Percentiles rank a stretch among this genome's conserved stretches.
phyloP scores from a whole-genome alignment of 2,888 invertebrate genomes.

The Acanthosoma haemorrhoidale region DNA sequence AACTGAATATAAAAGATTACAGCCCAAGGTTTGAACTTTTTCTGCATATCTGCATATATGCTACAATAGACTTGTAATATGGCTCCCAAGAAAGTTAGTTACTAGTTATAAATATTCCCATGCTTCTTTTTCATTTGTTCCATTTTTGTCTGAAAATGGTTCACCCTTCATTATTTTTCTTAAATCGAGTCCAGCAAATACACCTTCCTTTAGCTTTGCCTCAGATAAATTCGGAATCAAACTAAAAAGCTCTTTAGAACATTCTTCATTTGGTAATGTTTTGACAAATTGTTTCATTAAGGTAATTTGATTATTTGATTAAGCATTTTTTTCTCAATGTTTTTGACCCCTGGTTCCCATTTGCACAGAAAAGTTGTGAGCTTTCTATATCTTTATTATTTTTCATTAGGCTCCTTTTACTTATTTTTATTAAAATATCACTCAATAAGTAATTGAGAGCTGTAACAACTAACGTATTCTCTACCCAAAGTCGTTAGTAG shows the following conservation, averaged over 20 bases:
- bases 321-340: no score
- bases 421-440: no score
- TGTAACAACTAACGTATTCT: no score
- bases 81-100: neutral
- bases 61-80: neutral
- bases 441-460: no score
- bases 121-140: neutral
- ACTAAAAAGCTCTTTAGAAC: constrained; percentile 38
- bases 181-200: constrained; percentile 40
- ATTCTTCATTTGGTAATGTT: constrained; percentile 24
- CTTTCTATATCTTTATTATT: no score
- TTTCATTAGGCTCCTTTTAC: no score
- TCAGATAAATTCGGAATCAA: constrained; percentile 35
- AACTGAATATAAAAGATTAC: no score
- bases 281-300: neutral
- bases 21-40: no score
- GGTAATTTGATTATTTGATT: no score
- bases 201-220: constrained; percentile 40
- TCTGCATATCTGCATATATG: neutral
- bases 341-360: no score
- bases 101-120: neutral
- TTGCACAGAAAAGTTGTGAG: no score
- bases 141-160: neutral
- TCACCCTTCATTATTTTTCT: constrained; percentile 38
- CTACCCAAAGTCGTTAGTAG: no score